Evolutionary conservation across 2,113 vertebrate species (phyloP).

Genomic region (Cyphotilapia sp.): DNA sequence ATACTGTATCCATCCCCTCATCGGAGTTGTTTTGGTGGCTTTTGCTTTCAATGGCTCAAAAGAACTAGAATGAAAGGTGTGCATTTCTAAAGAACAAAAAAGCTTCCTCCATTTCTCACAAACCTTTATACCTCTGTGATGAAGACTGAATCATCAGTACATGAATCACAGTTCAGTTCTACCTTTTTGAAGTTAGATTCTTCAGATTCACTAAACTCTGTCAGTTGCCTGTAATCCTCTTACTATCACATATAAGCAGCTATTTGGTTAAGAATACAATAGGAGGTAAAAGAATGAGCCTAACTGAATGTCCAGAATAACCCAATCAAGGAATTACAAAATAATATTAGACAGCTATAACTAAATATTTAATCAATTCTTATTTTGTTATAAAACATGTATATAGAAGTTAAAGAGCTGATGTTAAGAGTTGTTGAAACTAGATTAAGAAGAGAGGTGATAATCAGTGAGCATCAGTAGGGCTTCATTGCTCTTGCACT

Average conservation of each 20-base stretch:
- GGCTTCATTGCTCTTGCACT: background rate
- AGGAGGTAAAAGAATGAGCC: background rate
- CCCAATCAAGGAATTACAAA: background rate
- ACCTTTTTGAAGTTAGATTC: background rate
- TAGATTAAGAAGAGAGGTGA: background rate
- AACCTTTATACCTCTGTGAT: background rate
- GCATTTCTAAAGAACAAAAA: background rate
- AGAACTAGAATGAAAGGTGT: background rate
- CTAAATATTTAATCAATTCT: background rate
- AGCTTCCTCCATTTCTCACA: background rate
- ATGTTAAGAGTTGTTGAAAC: background rate
- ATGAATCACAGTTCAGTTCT: background rate
- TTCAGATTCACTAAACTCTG: background rate
- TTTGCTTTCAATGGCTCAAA: background rate
- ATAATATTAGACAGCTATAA: background rate
- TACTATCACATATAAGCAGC: background rate
- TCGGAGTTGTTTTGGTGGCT: background rate
- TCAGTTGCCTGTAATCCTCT: background rate
- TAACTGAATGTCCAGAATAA: background rate
- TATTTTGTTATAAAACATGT: background rate
- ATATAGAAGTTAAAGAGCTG: background rate
- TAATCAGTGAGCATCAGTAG: background rate
- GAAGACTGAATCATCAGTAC: background rate
- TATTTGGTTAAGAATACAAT: background rate
- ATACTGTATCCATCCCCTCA: background rate